phyloP scores from a whole-genome alignment of 2,113 vertebrate species.

The Eulemur macaco region DNA sequence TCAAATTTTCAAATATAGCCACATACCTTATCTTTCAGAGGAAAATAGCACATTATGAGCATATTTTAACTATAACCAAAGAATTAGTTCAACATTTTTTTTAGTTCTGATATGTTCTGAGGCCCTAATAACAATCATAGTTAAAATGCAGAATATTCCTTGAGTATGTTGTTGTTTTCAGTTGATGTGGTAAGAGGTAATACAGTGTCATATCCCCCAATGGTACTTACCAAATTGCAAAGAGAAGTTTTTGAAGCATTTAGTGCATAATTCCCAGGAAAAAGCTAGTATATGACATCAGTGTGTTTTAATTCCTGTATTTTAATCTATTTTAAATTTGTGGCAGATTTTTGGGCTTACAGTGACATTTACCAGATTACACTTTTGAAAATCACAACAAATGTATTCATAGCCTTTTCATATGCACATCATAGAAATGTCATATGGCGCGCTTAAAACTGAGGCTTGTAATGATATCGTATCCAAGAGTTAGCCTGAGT shows the following conservation, averaged over 20 bases:
- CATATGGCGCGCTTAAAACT: neutral
- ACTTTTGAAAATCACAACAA: slow-evolving; percentile 1
- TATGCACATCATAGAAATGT: neutral
- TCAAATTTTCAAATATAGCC: neutral
- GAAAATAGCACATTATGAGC: neutral
- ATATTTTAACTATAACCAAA: neutral
- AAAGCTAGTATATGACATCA: neutral
- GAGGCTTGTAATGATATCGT: neutral
- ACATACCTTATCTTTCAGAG: neutral
- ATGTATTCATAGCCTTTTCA: neutral
- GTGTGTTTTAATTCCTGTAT: neutral
- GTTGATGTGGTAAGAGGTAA: neutral
- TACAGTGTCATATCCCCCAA: neutral
- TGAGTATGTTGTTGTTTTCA: neutral
- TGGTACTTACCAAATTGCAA: neutral
- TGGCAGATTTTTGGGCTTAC: neutral
- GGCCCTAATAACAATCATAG: neutral
- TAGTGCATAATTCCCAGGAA: neutral
- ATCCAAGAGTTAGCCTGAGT: neutral
- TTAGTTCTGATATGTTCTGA: neutral
- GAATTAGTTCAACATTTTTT: neutral
- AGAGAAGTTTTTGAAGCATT: neutral
- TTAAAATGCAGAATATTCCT: neutral
- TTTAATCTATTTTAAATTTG: neutral
- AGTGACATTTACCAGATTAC: neutral